Evolutionary conservation across 2,888 invertebrate genomes (phyloP), one percentile per base, ranked within the genome.

Genomic region (Axea sp.): DNA sequence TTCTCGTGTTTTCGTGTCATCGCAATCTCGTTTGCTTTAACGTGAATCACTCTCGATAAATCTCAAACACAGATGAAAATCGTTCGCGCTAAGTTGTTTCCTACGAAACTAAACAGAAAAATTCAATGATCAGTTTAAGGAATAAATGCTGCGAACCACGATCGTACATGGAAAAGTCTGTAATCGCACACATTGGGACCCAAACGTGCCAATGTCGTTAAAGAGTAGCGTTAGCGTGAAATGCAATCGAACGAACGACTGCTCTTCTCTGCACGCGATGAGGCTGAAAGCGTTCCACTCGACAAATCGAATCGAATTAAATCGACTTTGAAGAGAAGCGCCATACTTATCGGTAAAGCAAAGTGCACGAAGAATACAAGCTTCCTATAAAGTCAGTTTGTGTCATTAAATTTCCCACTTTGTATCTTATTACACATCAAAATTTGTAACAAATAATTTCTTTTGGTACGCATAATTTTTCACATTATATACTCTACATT

Each of bases 281-380:
- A 67, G 35, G 24, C 35, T 73, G 53, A 67, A 73, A 73, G 73
- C 65, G 53, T 73, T 73, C 47, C 59, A 59, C 59, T 59, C 59
- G 59, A 64, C 64, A 64, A 72, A 72, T 72, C 53, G 72, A 65
- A 72, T 51, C 45, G 59, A 65, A 65, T 72, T 65, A 65, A 65
- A 64, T 64, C 57, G 59, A 57, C 65, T 72, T 59, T 65, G 45
- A 65, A 59, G 64, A 59, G 47, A 37, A 49, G 45, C 49, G 33
- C 51, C 53, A 51, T 51, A 49, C 47, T 64, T 51, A 64, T 47
- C 19, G 59, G 41, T 33, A 62, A 68, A 35, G 43, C 53, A 69
- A 60, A 69, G 68, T 69, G 60, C 43, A 69, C 60, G 28, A 60
- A 60, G 60, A 69, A 73, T 39, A 49, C 57, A 41, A 47, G 35